phyloP scores from a whole-genome alignment of 1,140 invertebrate genomes.

The Caenorhabditis brenneri region DNA sequence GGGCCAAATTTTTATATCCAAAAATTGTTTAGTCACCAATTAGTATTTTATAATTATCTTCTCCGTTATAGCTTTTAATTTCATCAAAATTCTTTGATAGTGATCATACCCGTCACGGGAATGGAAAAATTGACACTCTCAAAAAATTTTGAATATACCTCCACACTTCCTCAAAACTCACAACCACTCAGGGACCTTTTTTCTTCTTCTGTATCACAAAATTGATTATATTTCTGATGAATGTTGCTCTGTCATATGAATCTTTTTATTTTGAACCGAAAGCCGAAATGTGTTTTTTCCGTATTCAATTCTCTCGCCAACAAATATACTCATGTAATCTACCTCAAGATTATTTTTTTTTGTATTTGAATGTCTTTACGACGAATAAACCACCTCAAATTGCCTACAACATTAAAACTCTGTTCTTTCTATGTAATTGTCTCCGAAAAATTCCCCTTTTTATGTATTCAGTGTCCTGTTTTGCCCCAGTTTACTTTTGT shows the following conservation, averaged over 20 bases:
- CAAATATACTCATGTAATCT: background rate
- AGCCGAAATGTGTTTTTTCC: conserved; percentile 37
- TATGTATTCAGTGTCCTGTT: background rate
- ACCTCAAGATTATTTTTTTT: background rate
- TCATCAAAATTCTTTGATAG: background rate
- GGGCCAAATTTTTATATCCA: conserved; percentile 21
- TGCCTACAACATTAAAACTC: background rate
- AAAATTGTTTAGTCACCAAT: background rate
- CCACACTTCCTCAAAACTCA: conserved; percentile 9
- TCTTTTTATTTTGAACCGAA: conserved; percentile 25
- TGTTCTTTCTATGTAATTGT: conserved; percentile 22
- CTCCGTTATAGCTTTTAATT: conserved; percentile 18
- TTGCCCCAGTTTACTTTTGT: conserved; percentile 35
- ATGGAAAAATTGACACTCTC: background rate
- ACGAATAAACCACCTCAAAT: background rate
- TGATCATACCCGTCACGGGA: background rate
- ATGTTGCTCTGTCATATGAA: conserved; percentile 38
- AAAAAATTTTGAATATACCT: background rate
- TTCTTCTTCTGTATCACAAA: conserved; percentile 28
- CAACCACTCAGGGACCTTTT: conserved; percentile 29
- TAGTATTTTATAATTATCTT: conserved; percentile 25
- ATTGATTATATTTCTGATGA: conserved; percentile 39
- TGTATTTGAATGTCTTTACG: background rate
- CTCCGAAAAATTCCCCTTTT: background rate
- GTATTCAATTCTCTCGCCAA: background rate